Evolutionary conservation across 2,797 vertebrate genomes (phyloP), one percentile per base, ranked within the genome.

Genomic region (Amblyopsis hoosieri): DNA sequence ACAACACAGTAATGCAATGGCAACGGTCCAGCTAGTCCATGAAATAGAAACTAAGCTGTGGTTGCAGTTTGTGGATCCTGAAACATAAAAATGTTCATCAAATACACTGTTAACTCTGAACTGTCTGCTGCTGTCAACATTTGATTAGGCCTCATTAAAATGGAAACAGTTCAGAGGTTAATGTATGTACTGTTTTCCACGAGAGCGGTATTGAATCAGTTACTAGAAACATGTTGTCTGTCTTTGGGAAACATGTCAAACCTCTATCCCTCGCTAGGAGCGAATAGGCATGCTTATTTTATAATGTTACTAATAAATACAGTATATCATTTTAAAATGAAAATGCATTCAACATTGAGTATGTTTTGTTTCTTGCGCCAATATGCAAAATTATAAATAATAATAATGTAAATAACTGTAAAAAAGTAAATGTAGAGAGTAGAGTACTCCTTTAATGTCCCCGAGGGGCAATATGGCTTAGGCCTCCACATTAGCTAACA

Each of bases 221-320:
- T 82, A 69, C 74, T 85, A 70, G 72, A 80, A 79, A 52, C 23
- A 23, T 19, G 15, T 10, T 12, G 50, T 11, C 50, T 52, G 50
- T 23, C 52, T 54, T 31, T 31, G 13, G 17, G 6, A 54, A 54
- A 5, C 4, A 31, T 54, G 19, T 6, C 52, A n/a, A 29, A 54
- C 23, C 50, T 19, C n/a, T 10, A 17, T 17, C 50, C 8, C 15
- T 52, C 1, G 12, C 12, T 3, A 17, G 13, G 11, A 37, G 37
- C 37, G 9, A 7, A 9, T 37, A 8, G 23, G 9, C 37, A 37
- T 37, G 37, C 37, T 37, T 37, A 37, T 37, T 37, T 7, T 37
- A 37, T 1, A 37, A 37, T 37, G 37, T 37, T 37, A 7, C 37
- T 37, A 9, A 37, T 9, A 37, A 37, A 37, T 37, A 9, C 37